Evolutionary conservation across 2,113 vertebrate species (phyloP).

Genomic region (Papio anubis): DNA sequence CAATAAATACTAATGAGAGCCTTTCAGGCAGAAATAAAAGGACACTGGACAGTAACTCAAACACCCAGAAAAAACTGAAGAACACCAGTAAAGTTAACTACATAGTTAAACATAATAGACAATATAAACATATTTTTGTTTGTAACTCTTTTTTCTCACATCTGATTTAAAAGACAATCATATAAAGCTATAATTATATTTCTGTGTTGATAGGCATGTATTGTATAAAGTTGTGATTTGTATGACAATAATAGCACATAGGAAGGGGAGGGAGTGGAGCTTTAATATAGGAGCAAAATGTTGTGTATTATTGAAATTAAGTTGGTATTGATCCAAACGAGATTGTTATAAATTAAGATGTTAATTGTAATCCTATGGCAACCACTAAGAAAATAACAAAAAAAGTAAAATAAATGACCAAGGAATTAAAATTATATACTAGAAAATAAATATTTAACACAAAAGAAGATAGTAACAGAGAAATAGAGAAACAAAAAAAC

Average conservation of each 20-base stretch:
- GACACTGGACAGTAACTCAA: neutral
- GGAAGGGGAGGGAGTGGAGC: neutral
- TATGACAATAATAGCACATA: neutral
- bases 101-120: neutral
- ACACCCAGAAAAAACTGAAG: neutral
- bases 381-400: neutral
- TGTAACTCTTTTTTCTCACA: neutral
- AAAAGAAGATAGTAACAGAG: neutral
- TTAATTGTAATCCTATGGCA: neutral
- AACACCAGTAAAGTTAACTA: neutral
- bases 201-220: neutral
- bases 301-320: neutral
- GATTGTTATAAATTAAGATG: neutral
- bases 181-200: neutral
- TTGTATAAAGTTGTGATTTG: neutral
- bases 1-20: neutral
- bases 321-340: neutral
- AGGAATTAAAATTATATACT: neutral
- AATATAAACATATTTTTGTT: neutral
- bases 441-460: neutral
- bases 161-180: slow-evolving; percentile 3
- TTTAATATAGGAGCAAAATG: neutral
- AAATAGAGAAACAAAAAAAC: neutral
- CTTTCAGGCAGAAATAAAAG: neutral
- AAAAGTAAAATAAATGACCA: neutral